phyloP scores from a whole-genome alignment of 2,797 vertebrate genomes.

The Morelia viridis region DNA sequence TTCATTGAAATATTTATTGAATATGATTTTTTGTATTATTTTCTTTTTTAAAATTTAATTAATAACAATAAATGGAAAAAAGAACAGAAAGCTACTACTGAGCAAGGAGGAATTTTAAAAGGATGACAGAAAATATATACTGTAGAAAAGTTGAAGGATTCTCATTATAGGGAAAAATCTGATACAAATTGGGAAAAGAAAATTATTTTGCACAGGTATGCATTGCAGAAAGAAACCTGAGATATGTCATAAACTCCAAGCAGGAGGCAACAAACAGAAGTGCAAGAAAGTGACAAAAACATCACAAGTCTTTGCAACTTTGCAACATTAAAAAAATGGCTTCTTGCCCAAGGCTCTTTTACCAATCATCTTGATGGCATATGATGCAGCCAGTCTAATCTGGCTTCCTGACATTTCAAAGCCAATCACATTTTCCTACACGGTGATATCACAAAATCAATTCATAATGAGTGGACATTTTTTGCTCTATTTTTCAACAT shows the following conservation, averaged over 20 bases:
- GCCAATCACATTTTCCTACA: background rate
- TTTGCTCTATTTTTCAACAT: background rate
- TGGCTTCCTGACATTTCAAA: background rate
- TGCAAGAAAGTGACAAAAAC: background rate
- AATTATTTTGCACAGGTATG: background rate
- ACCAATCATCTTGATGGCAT: background rate
- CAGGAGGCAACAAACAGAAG: background rate
- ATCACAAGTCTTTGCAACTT: background rate
- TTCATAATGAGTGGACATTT: background rate
- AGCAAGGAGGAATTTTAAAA: background rate
- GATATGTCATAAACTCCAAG: background rate
- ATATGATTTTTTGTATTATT: background rate
- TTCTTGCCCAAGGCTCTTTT: background rate
- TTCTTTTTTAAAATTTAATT: background rate
- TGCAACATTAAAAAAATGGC: background rate
- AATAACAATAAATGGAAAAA: background rate
- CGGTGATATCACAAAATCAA: background rate
- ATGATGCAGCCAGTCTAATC: background rate
- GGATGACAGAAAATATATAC: background rate
- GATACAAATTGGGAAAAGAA: background rate
- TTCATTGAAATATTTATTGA: background rate
- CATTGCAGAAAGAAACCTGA: background rate
- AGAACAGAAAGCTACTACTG: background rate
- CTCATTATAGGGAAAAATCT: background rate
- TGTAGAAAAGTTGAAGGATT: background rate